Percentiles rank a stretch among this genome's conserved stretches.
Evolutionary conservation across 2,797 vertebrate genomes (phyloP).

Genomic region (Oophaga sylvatica): DNA sequence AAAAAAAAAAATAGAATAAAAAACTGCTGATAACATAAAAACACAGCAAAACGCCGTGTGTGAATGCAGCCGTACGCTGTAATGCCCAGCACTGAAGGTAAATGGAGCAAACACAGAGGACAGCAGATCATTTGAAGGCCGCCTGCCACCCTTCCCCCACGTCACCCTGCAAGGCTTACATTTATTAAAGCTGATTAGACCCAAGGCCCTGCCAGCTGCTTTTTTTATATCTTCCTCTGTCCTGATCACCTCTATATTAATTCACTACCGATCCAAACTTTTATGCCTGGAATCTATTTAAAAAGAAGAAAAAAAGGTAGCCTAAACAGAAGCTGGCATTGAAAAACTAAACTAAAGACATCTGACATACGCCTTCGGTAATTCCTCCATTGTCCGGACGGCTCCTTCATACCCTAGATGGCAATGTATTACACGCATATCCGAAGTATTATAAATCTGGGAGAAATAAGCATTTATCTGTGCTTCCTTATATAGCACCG

Average conservation of each 20-base stretch:
- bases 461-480: background rate
- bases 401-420: constrained; percentile 32
- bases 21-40: background rate
- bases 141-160: constrained; percentile 40
- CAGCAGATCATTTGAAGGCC: constrained; percentile 44
- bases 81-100: constrained; percentile 7
- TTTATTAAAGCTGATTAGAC: constrained; percentile 63
- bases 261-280: background rate
- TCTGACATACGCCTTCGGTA: background rate
- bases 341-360: background rate
- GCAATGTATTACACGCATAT: constrained; percentile 11
- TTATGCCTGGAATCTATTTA: background rate
- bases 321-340: background rate
- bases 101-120: constrained; percentile 18
- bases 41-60: background rate
- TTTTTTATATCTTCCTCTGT: constrained; percentile 15
- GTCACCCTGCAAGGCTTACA: constrained; percentile 55
- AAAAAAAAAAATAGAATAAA: too few species aligned
- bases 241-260: constrained; percentile 11
- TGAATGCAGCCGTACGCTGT: background rate
- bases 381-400: constrained; percentile 11
- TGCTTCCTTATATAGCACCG: background rate
- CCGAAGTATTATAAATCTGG: background rate
- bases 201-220: constrained; percentile 59
- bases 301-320: background rate